Conservation (phyloP, 2,888 invertebrate genomes). For the Phaonia tiefii region DNA sequence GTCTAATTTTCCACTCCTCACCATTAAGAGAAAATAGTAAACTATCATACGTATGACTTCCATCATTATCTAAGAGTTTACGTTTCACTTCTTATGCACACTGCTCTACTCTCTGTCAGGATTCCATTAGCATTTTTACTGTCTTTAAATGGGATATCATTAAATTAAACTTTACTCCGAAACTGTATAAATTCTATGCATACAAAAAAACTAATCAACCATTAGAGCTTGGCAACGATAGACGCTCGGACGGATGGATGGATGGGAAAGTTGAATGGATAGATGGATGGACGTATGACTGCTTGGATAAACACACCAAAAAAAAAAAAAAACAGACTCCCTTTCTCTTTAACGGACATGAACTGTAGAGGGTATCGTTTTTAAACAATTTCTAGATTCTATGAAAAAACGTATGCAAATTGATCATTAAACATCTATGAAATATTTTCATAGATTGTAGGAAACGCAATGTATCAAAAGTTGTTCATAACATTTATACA, state of each 20-base stretch:
- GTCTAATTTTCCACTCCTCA: too few species aligned
- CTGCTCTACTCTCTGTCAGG: not conserved
- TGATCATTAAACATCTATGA: too few species aligned
- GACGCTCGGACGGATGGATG: conserved; percentile 48
- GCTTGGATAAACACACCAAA: conserved; percentile 31
- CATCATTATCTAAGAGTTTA: too few species aligned
- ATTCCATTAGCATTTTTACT: conserved; percentile 6
- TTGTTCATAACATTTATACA: too few species aligned
- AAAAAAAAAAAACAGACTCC: conserved; percentile 6
- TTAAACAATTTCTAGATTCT: too few species aligned
- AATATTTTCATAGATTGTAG: too few species aligned
- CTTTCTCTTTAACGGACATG: not conserved
- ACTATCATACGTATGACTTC: too few species aligned
- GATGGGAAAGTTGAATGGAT: conserved; percentile 36
- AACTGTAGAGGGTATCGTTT: too few species aligned
- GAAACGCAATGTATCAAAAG: too few species aligned
- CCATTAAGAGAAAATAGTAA: too few species aligned
- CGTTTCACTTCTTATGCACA: too few species aligned
- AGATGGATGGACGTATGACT: conserved; percentile 12
- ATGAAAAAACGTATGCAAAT: too few species aligned
- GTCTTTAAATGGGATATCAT: conserved; percentile 28
- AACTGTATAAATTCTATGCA: conserved; percentile 36
- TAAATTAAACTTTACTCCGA: conserved; percentile 42
- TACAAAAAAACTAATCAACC: conserved; percentile 61
- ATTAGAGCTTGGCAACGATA: conserved; percentile 35